These are phyloP conservation scores for Calyptomena viridis DNA, from an alignment of 2,113 vertebrate species.

Conservation along the genomic window DNA sequence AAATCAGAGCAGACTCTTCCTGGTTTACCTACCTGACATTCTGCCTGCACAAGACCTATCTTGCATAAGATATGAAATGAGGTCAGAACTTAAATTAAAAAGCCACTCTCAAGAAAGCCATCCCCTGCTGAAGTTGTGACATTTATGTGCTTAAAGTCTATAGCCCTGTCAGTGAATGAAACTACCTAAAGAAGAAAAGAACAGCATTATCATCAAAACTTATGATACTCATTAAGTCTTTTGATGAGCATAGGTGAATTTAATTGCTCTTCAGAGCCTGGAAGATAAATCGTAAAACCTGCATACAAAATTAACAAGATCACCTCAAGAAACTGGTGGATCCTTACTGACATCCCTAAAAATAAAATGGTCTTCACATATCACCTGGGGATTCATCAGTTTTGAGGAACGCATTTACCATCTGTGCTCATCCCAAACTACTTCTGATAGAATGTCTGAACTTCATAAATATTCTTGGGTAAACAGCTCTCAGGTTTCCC, in stretches of 20 bases:
- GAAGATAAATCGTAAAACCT: slow-evolving; percentile 39
- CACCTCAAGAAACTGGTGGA: background rate
- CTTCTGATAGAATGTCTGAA: background rate
- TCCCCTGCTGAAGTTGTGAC: background rate
- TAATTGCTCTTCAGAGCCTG: slow-evolving; percentile 41
- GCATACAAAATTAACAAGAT: slow-evolving; percentile 34
- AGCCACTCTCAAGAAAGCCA: background rate
- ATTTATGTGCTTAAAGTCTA: background rate
- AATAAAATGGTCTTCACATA: background rate
- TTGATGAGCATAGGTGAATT: slow-evolving; percentile 51
- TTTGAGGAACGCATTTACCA: slow-evolving; percentile 2
- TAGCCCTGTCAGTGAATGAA: background rate
- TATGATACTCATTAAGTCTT: slow-evolving; percentile 48
- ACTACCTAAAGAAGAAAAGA: slow-evolving; percentile 14
- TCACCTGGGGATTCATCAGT: slow-evolving; percentile 8
- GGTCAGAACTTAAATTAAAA: background rate
- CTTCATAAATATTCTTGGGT: slow-evolving; percentile 14
- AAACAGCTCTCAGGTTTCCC: background rate
- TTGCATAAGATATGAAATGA: background rate
- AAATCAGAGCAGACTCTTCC: background rate
- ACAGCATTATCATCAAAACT: slow-evolving; percentile 40
- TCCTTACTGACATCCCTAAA: background rate
- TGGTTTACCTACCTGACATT: background rate
- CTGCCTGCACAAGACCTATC: background rate
- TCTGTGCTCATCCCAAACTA: background rate